Conservation (phyloP, 2,113 vertebrate genomes). For the Sigmodon hispidus region DNA sequence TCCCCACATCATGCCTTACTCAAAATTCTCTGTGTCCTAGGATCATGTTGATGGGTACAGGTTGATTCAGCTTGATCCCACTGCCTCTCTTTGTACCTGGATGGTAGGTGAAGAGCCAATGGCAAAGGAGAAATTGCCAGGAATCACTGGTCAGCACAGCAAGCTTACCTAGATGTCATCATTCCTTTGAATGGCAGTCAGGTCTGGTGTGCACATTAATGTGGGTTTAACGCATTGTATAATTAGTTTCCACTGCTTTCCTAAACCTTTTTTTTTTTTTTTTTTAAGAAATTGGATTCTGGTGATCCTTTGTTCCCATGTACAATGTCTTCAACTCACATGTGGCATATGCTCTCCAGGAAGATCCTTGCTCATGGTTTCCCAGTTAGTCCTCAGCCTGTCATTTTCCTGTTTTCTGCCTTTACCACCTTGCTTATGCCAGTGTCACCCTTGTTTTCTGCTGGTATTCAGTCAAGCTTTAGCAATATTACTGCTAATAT, state of each 20-base stretch:
- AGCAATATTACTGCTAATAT: neutral
- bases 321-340: neutral
- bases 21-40: neutral
- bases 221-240: neutral
- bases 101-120: neutral
- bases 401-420: neutral
- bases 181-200: neutral
- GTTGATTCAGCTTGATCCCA: neutral
- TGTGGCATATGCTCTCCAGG: neutral
- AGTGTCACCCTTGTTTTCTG: neutral
- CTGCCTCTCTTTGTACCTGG: fast-evolving
- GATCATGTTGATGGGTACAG: neutral
- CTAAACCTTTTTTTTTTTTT: neutral
- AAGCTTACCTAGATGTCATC: neutral
- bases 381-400: neutral
- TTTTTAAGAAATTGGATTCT: neutral
- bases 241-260: neutral
- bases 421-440: neutral
- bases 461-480: neutral
- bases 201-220: neutral
- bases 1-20: neutral
- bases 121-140: neutral
- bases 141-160: neutral
- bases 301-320: neutral
- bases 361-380: neutral